Evolutionary conservation across 2,113 vertebrate genomes (phyloP).

Genomic region (Calonectris borealis): DNA sequence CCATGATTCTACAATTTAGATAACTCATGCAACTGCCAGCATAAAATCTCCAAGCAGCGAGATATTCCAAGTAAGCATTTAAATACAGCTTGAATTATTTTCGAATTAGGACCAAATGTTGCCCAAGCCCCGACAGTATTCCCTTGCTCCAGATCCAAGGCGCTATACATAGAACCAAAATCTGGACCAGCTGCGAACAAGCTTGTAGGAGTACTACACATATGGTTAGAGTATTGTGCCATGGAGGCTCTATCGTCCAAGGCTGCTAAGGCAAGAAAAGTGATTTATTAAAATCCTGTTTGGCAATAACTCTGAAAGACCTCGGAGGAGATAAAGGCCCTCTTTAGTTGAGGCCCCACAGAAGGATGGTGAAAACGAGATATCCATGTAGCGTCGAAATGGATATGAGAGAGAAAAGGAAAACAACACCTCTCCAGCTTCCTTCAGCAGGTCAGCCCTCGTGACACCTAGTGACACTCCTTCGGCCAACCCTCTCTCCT

Average conservation of each 20-base stretch:
- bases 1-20: background rate
- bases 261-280: background rate
- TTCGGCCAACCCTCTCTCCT: background rate
- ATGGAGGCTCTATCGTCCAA: background rate
- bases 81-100: background rate
- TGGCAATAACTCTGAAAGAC: background rate
- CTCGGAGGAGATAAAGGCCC: background rate
- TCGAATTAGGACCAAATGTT: background rate
- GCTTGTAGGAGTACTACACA: background rate
- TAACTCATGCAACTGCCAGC: background rate
- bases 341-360: background rate
- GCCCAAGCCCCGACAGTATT: background rate
- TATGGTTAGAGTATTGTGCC: background rate
- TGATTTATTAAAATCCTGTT: background rate
- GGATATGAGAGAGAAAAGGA: background rate
- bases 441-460: background rate
- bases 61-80: background rate
- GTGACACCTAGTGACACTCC: background rate
- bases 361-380: background rate
- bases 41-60: background rate
- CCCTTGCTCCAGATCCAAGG: background rate
- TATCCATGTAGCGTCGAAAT: accelerated
- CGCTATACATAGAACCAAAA: background rate
- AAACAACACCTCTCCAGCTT: background rate
- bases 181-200: background rate